Percentiles rank a stretch among this genome's conserved stretches.
These are phyloP conservation scores for Anhinga anhinga DNA, from an alignment of 2,113 vertebrate genomes.

Conservation along the genomic window DNA sequence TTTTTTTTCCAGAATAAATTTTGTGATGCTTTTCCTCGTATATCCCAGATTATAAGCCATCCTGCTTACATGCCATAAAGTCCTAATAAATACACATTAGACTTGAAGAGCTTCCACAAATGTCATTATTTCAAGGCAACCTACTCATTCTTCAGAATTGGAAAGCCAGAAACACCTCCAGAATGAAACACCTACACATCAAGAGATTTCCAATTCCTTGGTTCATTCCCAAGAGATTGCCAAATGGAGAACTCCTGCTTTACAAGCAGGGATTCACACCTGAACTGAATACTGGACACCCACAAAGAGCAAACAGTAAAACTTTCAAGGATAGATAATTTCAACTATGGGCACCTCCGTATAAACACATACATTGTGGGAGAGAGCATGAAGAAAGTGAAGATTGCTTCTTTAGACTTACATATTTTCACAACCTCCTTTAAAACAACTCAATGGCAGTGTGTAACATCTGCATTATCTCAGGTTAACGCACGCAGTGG, in stretches of 20 bases:
- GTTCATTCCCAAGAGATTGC: neutral
- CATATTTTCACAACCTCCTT: neutral
- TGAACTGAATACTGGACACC: neutral
- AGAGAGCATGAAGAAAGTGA: neutral
- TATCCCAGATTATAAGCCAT: neutral
- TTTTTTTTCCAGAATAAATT: neutral
- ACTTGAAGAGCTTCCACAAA: neutral
- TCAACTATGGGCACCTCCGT: neutral
- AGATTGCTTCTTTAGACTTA: neutral
- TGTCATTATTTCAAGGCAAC: constrained; percentile 10
- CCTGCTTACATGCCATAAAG: neutral
- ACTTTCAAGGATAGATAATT: neutral
- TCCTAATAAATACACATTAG: neutral
- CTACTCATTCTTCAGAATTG: constrained; percentile 16
- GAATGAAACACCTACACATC: neutral
- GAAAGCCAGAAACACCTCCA: constrained; percentile 20
- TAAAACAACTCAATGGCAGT: neutral
- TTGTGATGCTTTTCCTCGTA: neutral
- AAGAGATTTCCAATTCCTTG: neutral
- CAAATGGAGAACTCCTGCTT: neutral
- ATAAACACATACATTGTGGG: neutral
- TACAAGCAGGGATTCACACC: neutral
- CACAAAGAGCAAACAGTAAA: neutral
- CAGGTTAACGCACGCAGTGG: neutral
- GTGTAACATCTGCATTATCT: neutral